phyloP scores from a whole-genome alignment of 2,888 invertebrate species.

The Mechanitis messenoides region DNA sequence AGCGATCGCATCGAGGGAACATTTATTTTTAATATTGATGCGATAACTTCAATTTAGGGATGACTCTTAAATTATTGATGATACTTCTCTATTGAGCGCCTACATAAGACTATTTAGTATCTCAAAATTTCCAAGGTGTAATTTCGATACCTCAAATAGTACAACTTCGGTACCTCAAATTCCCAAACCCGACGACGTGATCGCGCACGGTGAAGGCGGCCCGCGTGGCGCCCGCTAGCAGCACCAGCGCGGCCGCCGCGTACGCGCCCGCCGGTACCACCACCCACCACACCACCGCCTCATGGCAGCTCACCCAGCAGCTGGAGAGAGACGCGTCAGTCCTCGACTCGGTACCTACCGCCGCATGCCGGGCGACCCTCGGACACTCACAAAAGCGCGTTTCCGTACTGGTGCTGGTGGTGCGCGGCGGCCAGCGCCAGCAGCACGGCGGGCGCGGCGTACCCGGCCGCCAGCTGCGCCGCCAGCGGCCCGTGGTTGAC shows the following conservation, averaged over 20 bases:
- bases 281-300: constrained; percentile 96
- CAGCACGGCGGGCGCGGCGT: constrained; percentile 93
- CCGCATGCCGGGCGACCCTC: too few relatives aligned
- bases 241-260: constrained; percentile 85
- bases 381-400: constrained; percentile 89
- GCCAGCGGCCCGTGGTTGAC: constrained; percentile 97
- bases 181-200: constrained; percentile 91
- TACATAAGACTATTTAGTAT: too few relatives aligned
- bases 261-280: constrained; percentile 92
- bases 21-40: too few relatives aligned
- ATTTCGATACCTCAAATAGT: not conserved
- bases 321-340: constrained; percentile 60
- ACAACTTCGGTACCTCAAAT: constrained; percentile 77
- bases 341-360: too few relatives aligned
- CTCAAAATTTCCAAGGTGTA: too few relatives aligned
- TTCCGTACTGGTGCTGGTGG: constrained; percentile 95
- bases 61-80: too few relatives aligned
- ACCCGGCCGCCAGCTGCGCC: constrained; percentile 94
- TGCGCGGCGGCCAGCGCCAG: constrained; percentile 95
- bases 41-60: too few relatives aligned
- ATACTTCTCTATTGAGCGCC: too few relatives aligned
- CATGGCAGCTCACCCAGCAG: constrained; percentile 96
- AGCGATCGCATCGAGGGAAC: too few relatives aligned
- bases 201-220: constrained; percentile 95
- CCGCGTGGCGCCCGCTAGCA: constrained; percentile 89